Conservation (phyloP, 2,888 invertebrate genomes). For the Ceriagrion tenellum region DNA sequence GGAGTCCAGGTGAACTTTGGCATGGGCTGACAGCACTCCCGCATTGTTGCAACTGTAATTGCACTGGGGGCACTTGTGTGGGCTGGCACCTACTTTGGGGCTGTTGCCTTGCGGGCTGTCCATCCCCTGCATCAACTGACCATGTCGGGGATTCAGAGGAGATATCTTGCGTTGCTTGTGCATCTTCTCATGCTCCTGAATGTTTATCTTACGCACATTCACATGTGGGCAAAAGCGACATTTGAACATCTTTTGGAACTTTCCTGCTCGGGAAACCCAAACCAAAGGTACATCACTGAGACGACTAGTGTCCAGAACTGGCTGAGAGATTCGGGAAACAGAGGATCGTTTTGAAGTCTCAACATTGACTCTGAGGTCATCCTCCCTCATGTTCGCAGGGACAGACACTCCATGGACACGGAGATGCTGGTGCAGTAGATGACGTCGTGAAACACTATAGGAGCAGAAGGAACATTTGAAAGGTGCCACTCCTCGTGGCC, state of each 20-base stretch:
- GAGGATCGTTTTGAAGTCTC: conserved; percentile 73
- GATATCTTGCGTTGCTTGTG: conserved; percentile 80
- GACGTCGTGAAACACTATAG: conserved; percentile 89
- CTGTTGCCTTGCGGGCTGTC: not conserved
- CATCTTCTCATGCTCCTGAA: conserved; percentile 91
- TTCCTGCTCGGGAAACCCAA: conserved; percentile 87
- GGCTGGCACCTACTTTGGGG: conserved; percentile 58
- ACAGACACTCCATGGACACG: conserved; percentile 84
- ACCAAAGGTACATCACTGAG: conserved; percentile 85
- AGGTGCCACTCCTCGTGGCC: conserved; percentile 81
- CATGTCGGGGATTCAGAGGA: conserved; percentile 61
- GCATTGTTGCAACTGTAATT: conserved; percentile 89
- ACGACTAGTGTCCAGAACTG: conserved; percentile 77
- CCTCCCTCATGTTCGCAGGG: conserved; percentile 75
- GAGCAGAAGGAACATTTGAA: conserved; percentile 90
- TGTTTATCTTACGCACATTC: conserved; percentile 88
- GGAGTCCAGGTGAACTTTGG: conserved; percentile 86
- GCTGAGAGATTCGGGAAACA: not conserved
- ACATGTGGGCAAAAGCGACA: conserved; percentile 92
- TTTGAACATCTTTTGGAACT: conserved; percentile 90
- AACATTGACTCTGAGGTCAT: conserved; percentile 78
- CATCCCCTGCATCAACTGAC: not conserved
- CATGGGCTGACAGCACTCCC: conserved; percentile 78
- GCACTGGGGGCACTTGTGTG: conserved; percentile 86
- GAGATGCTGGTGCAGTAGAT: conserved; percentile 90